Base-by-base conservation (phyloP, 2,797 vertebrate species). In the Choloepus didactylus region DNA sequence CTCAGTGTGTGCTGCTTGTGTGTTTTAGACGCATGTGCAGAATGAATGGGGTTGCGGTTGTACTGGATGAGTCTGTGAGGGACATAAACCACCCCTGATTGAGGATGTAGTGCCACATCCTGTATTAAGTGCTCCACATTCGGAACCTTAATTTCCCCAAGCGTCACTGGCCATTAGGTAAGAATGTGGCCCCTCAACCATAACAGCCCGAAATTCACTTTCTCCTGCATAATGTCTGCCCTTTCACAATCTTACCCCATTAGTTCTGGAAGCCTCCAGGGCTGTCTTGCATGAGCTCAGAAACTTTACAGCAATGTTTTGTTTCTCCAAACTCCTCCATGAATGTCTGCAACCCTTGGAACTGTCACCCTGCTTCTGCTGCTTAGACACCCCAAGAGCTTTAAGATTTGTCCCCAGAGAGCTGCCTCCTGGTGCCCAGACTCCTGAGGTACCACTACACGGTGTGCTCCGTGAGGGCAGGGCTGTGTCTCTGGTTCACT, bases 31-130 rank as follows among this genome's bases (percentile, higher is more conserved):
- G 31, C 3, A 0, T 2, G 1, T 51, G 75, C 27, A 25, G 69
- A 67, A 27, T 31, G 38, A 35, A 54, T 31, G 38, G 4, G 2
- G 60, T 62, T 31, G 15, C 6, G 2, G 23, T 9, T 9, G 41
- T 25, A 1, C 41, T 0, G 0, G 15, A 67, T 10, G 51, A 69
- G 44, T 56, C 35, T 41, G 9, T 0, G 9, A 1, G 29, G 16
- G 19, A 10, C 49, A 3, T 10, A 60, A 41, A 27, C n/a, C 64
- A 2, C 8, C 29, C 38, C 73, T 38, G 3, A 21, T 0, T 8
- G 49, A 83, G n/a, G 38, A 31, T 1, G 16, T 3, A 23, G 15
- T 10, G 16, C 12, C 8, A 62, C 11, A 19, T 9, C 25, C 35
- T 6, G 0, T 60, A 11, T 21, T 23, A 21, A 35, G 15, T 23